Evolutionary conservation across 2,797 vertebrate genomes (phyloP), one percentile per base, ranked within the genome.

Genomic region (Simalia tracyae): DNA sequence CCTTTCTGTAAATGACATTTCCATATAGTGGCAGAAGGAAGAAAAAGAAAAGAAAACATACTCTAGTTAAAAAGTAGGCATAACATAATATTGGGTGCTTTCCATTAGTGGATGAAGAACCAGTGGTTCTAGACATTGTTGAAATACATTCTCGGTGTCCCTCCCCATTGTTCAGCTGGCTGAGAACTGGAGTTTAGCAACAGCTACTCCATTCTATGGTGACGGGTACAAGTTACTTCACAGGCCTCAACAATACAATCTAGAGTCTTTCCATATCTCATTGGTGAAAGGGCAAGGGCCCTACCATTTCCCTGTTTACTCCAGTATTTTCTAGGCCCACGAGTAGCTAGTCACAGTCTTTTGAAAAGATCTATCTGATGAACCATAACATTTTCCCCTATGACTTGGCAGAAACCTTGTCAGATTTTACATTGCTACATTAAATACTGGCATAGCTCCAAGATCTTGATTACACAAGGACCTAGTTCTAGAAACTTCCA

Each of bases 1-100:
- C 3, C 54, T 96, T 94, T 94, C 85, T 92, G n/a, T 17, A 42
- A 89, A 92, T 92, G 72, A 93, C 89, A n/a, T 68, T 92, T 94
- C 91, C n/a, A 86, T 54, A 87, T 11, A 61, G 4, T 76, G 68
- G 68, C 86, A 87, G 3, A 60, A 1, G 60, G 84, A 76, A 56
- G 81, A 5, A 81, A 24, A 36, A 31, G 61, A 4, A 89, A 19
- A 2, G 11, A 59, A 1, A 57, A 5, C 22, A 76, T 46, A 92
- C 91, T 89, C 14, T 56, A 63, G 66, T 90, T 84, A 61, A 89
- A 89, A 91, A 12, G 42, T n/a, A 95, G 91, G 91, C 17, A 12
- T 88, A 93, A 42, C 36, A 42, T 76, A 76, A 42, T 42, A 42
- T 42, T 1, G 7, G 8, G 42, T 22, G 36, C 36, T 42, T 76